A percentile compares a stretch with the other conserved stretches of the same genome.
These are phyloP conservation scores for Lampris megalopsis DNA, from an alignment of 2,113 vertebrate genomes.

Conservation along the genomic window DNA sequence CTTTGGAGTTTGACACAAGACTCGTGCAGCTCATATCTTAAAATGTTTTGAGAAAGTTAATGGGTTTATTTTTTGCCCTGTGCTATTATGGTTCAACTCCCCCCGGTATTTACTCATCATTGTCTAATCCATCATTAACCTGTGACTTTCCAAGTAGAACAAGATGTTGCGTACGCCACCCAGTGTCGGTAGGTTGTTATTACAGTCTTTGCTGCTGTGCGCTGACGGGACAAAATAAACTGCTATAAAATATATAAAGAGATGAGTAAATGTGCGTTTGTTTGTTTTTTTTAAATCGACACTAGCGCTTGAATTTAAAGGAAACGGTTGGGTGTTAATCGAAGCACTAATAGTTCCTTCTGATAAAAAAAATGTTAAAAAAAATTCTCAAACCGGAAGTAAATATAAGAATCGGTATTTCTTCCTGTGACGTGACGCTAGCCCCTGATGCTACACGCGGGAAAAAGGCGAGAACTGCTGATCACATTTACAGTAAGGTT, in stretches of 20 bases:
- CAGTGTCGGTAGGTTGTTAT: constrained; percentile 36
- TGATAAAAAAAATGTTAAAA: neutral
- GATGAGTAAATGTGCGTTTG: neutral
- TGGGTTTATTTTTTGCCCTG: too few relatives aligned
- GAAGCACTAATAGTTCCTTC: neutral
- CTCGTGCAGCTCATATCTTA: too few relatives aligned
- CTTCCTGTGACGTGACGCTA: constrained; percentile 76
- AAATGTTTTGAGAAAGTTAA: too few relatives aligned
- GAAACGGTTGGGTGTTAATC: too few relatives aligned
- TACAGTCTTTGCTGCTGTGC: constrained; percentile 20
- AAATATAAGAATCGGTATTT: constrained; percentile 3
- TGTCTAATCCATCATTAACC: too few relatives aligned
- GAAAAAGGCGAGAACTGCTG: constrained; percentile 73
- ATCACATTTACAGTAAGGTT: constrained; percentile 68
- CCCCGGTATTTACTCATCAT: too few relatives aligned
- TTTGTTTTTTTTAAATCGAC: neutral
- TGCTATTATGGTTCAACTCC: too few relatives aligned
- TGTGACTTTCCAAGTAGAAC: neutral
- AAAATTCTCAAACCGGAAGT: constrained; percentile 59
- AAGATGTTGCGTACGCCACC: constrained; percentile 42
- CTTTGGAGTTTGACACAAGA: too few relatives aligned
- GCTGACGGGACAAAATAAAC: neutral
- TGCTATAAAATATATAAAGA: neutral
- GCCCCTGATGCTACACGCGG: constrained; percentile 83
- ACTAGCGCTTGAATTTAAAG: neutral